These are phyloP conservation scores for Rynchops niger DNA, from an alignment of 2,113 vertebrate species.

Conservation along the genomic window DNA sequence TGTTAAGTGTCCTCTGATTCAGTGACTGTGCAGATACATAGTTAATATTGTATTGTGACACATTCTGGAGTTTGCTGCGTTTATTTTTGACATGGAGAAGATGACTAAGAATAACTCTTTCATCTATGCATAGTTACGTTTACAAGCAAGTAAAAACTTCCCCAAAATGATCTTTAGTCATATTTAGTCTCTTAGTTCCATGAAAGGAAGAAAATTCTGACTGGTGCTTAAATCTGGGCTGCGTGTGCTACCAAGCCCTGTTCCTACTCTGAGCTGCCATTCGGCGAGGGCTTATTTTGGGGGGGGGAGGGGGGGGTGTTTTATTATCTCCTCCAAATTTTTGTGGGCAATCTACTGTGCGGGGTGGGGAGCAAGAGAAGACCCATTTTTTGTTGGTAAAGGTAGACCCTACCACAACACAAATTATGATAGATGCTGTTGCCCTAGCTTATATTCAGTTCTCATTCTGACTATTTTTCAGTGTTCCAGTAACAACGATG, in stretches of 20 bases:
- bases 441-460: not conserved
- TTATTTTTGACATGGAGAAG: slow-evolving; percentile 62
- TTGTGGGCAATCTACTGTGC: not conserved
- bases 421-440: not conserved
- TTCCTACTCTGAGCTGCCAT: not conserved
- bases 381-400: not conserved
- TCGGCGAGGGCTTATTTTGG: not conserved
- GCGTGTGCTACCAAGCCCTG: rapidly evolving
- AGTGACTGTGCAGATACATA: not conserved
- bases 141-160: slow-evolving; percentile 42
- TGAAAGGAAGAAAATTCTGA: slow-evolving; percentile 47
- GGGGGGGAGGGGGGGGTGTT: not conserved
- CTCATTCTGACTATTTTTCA: not conserved
- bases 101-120: slow-evolving; percentile 61
- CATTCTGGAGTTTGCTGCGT: slow-evolving; percentile 45
- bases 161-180: slow-evolving; percentile 28
- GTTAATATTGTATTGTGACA: slow-evolving; percentile 59
- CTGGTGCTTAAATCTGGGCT: not conserved
- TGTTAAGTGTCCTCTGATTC: not conserved
- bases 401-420: not conserved
- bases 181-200: slow-evolving; percentile 8
- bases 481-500: not conserved
- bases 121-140: slow-evolving; percentile 24
- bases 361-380: not conserved
- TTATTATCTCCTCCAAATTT: not conserved